Conservation (phyloP, 2,797 vertebrate genomes). For the Pseudochromis fuscus region DNA sequence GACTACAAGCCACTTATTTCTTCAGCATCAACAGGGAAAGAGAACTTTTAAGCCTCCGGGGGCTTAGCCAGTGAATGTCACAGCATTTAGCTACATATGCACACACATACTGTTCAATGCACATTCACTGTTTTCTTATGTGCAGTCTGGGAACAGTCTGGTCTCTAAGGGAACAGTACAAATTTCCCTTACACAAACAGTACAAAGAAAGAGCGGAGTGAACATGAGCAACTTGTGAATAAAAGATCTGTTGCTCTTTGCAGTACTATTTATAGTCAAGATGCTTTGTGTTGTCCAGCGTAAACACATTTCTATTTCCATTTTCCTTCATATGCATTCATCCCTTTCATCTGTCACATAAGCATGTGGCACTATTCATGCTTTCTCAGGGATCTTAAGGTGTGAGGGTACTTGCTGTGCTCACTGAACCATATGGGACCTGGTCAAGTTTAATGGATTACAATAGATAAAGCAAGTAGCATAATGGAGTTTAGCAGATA, state of each 20-base stretch:
- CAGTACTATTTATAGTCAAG: not conserved
- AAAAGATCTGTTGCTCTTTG: not conserved
- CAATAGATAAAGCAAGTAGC: conserved; percentile 6
- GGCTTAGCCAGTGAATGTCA: conserved; percentile 38
- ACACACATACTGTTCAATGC: conserved; percentile 7
- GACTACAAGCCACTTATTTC: conserved; percentile 48
- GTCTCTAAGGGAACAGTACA: conserved; percentile 10
- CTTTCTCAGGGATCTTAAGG: conserved; percentile 28
- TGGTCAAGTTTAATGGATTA: conserved; percentile 36
- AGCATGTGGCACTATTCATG: conserved; percentile 14
- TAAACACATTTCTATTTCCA: conserved; percentile 23
- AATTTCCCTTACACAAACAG: conserved; percentile 7
- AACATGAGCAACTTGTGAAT: not conserved
- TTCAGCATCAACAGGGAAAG: conserved; percentile 15
- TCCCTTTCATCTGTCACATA: conserved; percentile 23
- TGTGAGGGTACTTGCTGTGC: conserved; percentile 27
- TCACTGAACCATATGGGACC: conserved; percentile 34
- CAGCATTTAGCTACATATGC: conserved; percentile 37
- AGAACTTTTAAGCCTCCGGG: conserved; percentile 19
- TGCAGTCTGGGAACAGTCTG: conserved; percentile 8
- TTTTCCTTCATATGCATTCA: conserved; percentile 9
- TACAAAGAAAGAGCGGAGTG: not conserved
- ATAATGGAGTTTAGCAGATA: conserved; percentile 17
- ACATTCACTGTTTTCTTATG: not conserved
- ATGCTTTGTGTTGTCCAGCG: not conserved